Percentiles rank a stretch among this genome's conserved stretches.
Evolutionary conservation across 2,888 invertebrate species (phyloP).

Genomic region (Hydrotaea diabolus): DNA sequence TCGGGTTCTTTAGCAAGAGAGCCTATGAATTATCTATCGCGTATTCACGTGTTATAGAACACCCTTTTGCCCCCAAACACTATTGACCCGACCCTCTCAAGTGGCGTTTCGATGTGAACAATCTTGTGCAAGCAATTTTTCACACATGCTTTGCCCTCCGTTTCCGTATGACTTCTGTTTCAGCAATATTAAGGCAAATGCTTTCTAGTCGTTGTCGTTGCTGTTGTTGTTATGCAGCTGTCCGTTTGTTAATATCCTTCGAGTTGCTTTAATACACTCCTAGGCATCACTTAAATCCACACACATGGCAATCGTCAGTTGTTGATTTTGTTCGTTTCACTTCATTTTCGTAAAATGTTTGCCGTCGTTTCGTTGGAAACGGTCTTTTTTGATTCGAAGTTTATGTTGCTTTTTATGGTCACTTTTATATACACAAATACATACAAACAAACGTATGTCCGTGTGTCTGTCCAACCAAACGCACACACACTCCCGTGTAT

Average conservation of each 20-base stretch:
- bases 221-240: not conserved
- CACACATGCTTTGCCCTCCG: not conserved
- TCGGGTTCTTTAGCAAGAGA: no score
- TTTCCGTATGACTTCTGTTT: not conserved
- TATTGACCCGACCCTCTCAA: no score
- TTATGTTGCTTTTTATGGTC: slow-evolving; percentile 35
- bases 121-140: no score
- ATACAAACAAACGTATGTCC: not conserved
- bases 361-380: slow-evolving; percentile 1
- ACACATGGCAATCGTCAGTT: slow-evolving; percentile 34
- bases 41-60: no score
- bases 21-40: no score
- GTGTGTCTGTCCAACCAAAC: not conserved
- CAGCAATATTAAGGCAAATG: not conserved
- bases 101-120: no score
- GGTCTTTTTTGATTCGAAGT: slow-evolving; percentile 1
- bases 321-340: slow-evolving; percentile 32
- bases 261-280: slow-evolving; percentile 22
- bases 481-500: not conserved
- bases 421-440: slow-evolving; percentile 27
- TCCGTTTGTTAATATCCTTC: slow-evolving; percentile 8
- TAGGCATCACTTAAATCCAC: slow-evolving; percentile 44
- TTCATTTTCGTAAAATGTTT: slow-evolving; percentile 33
- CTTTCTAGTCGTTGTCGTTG: no score
- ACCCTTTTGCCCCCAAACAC: no score